Conservation (phyloP, 2,113 vertebrate genomes). For the Chaetura pelagica region DNA sequence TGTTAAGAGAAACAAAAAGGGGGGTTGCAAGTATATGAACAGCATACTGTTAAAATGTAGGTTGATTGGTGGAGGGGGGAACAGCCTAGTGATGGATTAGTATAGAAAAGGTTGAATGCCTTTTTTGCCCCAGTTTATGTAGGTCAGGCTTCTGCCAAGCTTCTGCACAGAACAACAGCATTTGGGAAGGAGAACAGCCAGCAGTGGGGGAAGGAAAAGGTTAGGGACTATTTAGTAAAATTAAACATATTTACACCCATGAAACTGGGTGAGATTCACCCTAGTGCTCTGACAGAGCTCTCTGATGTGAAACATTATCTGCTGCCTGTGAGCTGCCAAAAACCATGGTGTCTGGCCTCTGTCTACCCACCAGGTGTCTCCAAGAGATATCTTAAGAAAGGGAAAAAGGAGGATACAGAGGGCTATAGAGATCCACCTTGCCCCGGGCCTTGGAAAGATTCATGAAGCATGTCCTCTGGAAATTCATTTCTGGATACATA, state of each 20-base stretch:
- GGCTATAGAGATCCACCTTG: neutral
- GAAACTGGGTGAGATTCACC: neutral
- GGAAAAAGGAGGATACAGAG: neutral
- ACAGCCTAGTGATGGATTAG: neutral
- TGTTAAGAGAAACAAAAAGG: neutral
- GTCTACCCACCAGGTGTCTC: neutral
- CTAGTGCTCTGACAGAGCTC: neutral
- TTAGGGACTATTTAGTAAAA: neutral
- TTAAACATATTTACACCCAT: neutral
- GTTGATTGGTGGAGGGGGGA: neutral
- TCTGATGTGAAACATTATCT: neutral
- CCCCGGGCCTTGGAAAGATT: neutral
- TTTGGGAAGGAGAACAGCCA: neutral
- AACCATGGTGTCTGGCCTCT: neutral
- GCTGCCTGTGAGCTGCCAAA: neutral
- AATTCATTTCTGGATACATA: neutral
- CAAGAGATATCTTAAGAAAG: neutral
- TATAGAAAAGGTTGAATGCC: neutral
- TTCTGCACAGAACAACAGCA: neutral
- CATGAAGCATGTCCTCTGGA: neutral
- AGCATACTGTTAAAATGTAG: neutral
- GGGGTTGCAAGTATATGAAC: neutral
- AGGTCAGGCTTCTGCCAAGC: neutral
- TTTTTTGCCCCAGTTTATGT: neutral
- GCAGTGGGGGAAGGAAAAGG: neutral